Conservation (phyloP, 1,140 invertebrate genomes). For the Nixonia krombeini region DNA sequence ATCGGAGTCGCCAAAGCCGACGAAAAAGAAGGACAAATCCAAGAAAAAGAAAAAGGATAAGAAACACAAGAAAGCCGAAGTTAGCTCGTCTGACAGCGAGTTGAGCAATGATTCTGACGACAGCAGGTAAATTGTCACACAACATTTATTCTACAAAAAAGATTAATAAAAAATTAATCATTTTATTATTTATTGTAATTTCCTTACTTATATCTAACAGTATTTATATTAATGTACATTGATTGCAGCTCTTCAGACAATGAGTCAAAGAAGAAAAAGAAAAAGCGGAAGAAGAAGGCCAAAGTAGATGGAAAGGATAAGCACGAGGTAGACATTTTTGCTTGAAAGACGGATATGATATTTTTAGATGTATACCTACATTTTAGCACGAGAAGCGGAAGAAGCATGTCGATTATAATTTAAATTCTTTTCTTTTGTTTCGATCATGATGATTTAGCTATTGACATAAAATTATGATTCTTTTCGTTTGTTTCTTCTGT, state of each 20-base stretch:
- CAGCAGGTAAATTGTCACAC: slow-evolving; percentile 59
- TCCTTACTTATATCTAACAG: too few relatives aligned
- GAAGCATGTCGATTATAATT: slow-evolving; percentile 55
- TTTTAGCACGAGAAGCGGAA: slow-evolving; percentile 60
- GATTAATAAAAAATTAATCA: too few relatives aligned
- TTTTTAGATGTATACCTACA: slow-evolving; percentile 49
- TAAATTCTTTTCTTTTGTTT: slow-evolving; percentile 43
- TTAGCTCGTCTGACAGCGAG: slow-evolving; percentile 62
- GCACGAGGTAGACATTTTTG: slow-evolving; percentile 59
- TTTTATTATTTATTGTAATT: too few relatives aligned
- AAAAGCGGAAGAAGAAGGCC: slow-evolving; percentile 62
- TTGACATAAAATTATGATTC: slow-evolving; percentile 40
- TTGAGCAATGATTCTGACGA: slow-evolving; percentile 63
- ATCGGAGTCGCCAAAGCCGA: slow-evolving; percentile 64
- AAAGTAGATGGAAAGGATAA: slow-evolving; percentile 59
- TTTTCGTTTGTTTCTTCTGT: slow-evolving; percentile 33
- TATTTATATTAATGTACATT: too few relatives aligned
- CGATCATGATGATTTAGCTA: slow-evolving; percentile 40
- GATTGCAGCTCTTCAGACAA: slow-evolving; percentile 55
- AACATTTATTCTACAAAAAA: too few relatives aligned
- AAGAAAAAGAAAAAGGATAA: slow-evolving; percentile 67
- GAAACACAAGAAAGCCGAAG: slow-evolving; percentile 63
- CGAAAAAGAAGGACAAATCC: slow-evolving; percentile 67
- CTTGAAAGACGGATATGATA: slow-evolving; percentile 24
- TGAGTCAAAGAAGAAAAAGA: slow-evolving; percentile 63